A percentile compares a stretch with the other conserved stretches of the same genome.
phyloP scores from a whole-genome alignment of 1,140 invertebrate species.

The Pogonomyrmex barbatus region DNA sequence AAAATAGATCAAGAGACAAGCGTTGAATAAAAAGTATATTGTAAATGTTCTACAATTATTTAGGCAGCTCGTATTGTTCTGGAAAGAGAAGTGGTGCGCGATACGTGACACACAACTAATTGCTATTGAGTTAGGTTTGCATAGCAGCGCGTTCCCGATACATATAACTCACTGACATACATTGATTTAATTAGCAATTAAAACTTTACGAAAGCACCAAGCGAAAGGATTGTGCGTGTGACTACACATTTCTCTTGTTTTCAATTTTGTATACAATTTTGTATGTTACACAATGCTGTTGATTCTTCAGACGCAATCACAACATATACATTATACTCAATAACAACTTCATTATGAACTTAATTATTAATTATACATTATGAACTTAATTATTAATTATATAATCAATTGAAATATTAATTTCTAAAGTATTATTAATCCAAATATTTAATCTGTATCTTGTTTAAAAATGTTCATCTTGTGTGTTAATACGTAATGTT shows the following conservation, averaged over 20 bases:
- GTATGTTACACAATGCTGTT: not conserved
- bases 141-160: slow-evolving; percentile 15
- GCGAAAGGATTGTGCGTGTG: slow-evolving; percentile 13
- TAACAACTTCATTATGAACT: not conserved
- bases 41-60: not conserved
- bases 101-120: slow-evolving; percentile 50
- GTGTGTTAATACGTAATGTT: not conserved
- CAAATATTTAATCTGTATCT: not conserved
- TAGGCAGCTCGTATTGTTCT: slow-evolving; percentile 5
- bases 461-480: not conserved
- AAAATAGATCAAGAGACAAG: not conserved
- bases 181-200: slow-evolving; percentile 63
- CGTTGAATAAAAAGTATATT: not conserved
- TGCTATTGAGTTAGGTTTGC: slow-evolving; percentile 44
- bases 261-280: not conserved
- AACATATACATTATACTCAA: not conserved
- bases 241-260: slow-evolving; percentile 26
- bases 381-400: slow-evolving; percentile 5
- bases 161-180: slow-evolving; percentile 57
- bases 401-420: not conserved
- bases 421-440: not conserved
- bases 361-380: not conserved
- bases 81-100: not conserved
- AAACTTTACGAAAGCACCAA: slow-evolving; percentile 38
- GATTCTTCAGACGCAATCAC: slow-evolving; percentile 20